phyloP scores from a whole-genome alignment of 2,113 vertebrate genomes.

The Origma solitaria region DNA sequence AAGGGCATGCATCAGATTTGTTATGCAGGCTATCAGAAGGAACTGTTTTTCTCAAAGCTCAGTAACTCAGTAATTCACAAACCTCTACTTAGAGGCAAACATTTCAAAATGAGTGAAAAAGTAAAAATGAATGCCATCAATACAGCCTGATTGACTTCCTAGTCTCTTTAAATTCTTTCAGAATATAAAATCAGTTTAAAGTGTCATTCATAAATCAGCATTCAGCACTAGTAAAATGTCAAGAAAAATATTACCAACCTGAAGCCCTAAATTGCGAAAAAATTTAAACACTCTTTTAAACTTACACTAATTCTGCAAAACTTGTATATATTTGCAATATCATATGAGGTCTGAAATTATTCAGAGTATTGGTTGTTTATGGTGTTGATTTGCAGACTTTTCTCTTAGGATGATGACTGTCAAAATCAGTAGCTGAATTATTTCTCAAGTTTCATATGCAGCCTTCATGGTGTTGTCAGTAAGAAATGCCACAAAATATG shows the following conservation, averaged over 20 bases:
- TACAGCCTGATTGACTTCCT: not conserved
- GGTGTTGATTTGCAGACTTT: not conserved
- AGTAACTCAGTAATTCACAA: not conserved
- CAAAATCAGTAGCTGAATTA: not conserved
- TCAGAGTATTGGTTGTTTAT: not conserved
- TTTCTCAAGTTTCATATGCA: not conserved
- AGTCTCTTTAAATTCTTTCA: not conserved
- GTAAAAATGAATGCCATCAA: not conserved
- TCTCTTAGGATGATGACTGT: not conserved
- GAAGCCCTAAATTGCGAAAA: not conserved
- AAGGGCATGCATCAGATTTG: not conserved
- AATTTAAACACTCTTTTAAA: not conserved
- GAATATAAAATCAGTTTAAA: not conserved
- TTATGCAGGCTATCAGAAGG: not conserved
- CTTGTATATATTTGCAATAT: not conserved
- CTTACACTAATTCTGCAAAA: not conserved
- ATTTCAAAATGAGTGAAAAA: not conserved
- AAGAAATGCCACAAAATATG: not conserved
- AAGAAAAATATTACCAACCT: not conserved
- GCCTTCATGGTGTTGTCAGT: not conserved
- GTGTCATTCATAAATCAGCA: not conserved
- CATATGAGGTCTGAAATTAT: not conserved
- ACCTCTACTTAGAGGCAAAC: not conserved
- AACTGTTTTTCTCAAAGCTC: not conserved
- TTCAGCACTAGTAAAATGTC: not conserved